These are phyloP conservation scores for Streptopelia turtur DNA, from an alignment of 2,797 vertebrate species.

Conservation along the genomic window DNA sequence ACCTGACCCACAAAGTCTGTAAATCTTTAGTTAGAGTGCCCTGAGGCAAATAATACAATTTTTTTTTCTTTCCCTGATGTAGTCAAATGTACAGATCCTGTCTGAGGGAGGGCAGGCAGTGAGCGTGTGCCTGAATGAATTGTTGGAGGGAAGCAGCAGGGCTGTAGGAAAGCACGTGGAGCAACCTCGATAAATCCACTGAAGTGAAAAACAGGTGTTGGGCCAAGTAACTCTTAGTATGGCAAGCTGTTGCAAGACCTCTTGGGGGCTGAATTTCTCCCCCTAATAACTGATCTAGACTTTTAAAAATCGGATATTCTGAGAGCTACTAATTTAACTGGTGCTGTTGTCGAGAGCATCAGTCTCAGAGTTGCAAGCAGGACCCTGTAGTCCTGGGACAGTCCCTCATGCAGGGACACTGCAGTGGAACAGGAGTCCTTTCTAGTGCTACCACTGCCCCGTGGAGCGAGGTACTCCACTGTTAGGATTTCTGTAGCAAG, in stretches of 20 bases:
- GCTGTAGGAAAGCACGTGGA: not conserved
- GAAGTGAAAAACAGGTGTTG: not conserved
- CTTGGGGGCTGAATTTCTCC: not conserved
- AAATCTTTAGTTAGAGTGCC: conserved; percentile 56
- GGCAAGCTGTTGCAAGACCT: not conserved
- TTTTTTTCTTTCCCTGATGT: not conserved
- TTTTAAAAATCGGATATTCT: not conserved
- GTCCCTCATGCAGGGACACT: rapidly evolving
- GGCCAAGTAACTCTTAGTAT: not conserved
- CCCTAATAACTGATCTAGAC: not conserved
- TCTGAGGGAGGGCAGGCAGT: not conserved
- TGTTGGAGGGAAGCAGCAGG: not conserved
- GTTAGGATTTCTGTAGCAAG: not conserved
- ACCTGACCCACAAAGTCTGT: conserved; percentile 25
- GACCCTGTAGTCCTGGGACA: not conserved
- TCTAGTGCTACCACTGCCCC: not conserved
- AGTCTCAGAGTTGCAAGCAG: not conserved
- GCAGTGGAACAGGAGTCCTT: not conserved
- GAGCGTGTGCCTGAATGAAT: conserved; percentile 34
- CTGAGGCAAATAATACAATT: not conserved
- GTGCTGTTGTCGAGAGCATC: rapidly evolving
- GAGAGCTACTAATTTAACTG: not conserved
- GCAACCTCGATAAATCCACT: not conserved
- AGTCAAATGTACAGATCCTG: not conserved
- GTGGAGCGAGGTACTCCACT: not conserved